Conservation (phyloP, 2,113 vertebrate species). For the Acanthisitta chloris region DNA sequence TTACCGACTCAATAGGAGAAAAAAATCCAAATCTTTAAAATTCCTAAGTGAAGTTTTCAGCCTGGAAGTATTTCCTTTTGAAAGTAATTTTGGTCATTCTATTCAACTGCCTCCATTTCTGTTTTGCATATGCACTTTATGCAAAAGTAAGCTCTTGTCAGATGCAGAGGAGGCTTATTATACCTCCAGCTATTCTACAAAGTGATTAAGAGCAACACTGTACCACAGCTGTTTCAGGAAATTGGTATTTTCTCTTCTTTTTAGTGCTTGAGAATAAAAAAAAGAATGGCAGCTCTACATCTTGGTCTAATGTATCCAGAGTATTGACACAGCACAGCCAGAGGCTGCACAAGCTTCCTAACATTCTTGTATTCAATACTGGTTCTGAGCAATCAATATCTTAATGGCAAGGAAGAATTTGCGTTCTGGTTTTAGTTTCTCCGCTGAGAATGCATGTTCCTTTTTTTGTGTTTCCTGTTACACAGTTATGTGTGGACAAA, state of each 20-base stretch:
- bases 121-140: neutral
- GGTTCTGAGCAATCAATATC: neutral
- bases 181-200: neutral
- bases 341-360: neutral
- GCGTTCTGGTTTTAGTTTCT: neutral
- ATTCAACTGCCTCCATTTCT: neutral
- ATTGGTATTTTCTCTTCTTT: neutral
- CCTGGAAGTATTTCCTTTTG: neutral
- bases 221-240: neutral
- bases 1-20: neutral
- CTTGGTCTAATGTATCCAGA: neutral
- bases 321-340: neutral
- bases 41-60: neutral
- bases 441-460: neutral
- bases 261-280: neutral
- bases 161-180: neutral
- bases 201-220: neutral
- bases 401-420: neutral
- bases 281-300: neutral
- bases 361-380: neutral
- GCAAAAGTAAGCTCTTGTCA: neutral
- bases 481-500: neutral
- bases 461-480: neutral
- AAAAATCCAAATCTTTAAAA: accelerated
- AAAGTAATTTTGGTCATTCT: neutral